These are phyloP conservation scores for Lutraria rhynchaena DNA, from an alignment of 1,140 invertebrate species.

Conservation along the genomic window DNA sequence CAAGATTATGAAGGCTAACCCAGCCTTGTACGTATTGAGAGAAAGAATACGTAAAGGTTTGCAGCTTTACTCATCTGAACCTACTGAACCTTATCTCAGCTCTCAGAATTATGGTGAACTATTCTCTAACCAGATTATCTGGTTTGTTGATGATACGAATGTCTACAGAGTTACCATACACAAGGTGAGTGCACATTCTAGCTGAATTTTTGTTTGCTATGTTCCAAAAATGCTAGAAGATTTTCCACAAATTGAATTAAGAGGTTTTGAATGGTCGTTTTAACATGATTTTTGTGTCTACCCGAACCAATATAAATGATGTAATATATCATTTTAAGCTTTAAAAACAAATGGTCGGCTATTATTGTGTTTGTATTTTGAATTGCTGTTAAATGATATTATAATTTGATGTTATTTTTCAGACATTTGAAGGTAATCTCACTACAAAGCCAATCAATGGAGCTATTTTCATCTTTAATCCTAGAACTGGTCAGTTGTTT, in stretches of 20 bases:
- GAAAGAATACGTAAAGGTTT: slow-evolving; percentile 99
- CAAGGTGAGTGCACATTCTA: too few species aligned
- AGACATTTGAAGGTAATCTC: slow-evolving; percentile 99
- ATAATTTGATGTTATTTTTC: slow-evolving; percentile 65
- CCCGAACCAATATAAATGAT: too few species aligned
- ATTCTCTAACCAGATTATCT: slow-evolving; percentile 99
- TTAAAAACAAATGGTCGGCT: too few species aligned
- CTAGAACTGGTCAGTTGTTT: slow-evolving; percentile 99
- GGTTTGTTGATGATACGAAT: slow-evolving; percentile 99
- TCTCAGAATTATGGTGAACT: slow-evolving; percentile 99
- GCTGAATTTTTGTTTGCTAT: too few species aligned
- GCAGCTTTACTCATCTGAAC: slow-evolving; percentile 99
- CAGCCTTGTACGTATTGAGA: slow-evolving; percentile 97
- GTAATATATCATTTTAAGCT: too few species aligned
- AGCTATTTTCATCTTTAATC: slow-evolving; percentile 99
- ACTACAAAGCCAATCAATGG: slow-evolving; percentile 99
- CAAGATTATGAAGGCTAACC: slow-evolving; percentile 99
- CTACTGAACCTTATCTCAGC: slow-evolving; percentile 99
- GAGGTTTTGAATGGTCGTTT: too few species aligned
- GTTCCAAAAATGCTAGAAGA: too few species aligned
- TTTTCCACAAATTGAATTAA: too few species aligned
- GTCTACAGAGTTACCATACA: slow-evolving; percentile 99
- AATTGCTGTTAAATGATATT: neutral
- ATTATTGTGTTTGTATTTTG: too few species aligned
- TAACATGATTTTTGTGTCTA: too few species aligned